Evolutionary conservation across 2,797 vertebrate genomes (phyloP).

Genomic region (Neosilurus mollespiculum): DNA sequence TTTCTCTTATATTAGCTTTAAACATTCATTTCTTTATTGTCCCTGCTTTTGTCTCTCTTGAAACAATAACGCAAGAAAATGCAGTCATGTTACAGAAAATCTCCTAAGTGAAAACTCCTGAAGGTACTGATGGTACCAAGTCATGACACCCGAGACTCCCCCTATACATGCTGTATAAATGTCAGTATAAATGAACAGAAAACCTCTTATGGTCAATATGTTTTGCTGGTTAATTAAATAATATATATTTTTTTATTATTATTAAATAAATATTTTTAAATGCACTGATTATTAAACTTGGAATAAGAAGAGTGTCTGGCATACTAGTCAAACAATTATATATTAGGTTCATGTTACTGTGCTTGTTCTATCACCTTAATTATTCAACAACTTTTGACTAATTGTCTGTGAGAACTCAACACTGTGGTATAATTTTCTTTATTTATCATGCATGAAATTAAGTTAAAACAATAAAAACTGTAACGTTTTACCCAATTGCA

Average conservation of each 20-base stretch:
- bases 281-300: not conserved
- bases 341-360: not conserved
- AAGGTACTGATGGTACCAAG: not conserved
- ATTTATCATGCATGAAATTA: not conserved
- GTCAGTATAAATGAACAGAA: not conserved
- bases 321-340: not conserved
- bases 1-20: not conserved
- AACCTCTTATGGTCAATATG: not conserved
- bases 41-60: not conserved
- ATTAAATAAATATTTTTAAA: not conserved
- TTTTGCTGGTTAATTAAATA: too few relatives aligned
- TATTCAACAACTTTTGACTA: not conserved
- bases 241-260: too few relatives aligned
- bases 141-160: not conserved
- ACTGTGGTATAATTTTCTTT: not conserved
- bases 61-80: not conserved
- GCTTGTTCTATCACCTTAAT: not conserved
- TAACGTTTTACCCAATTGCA: conserved; percentile 56
- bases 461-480: not conserved
- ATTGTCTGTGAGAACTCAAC: not conserved
- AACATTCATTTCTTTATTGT: not conserved
- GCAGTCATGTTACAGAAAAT: not conserved
- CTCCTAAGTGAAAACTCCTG: not conserved
- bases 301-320: not conserved
- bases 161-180: not conserved